Conservation (phyloP, 2,113 vertebrate species). For the Hyperopisus bebe region DNA sequence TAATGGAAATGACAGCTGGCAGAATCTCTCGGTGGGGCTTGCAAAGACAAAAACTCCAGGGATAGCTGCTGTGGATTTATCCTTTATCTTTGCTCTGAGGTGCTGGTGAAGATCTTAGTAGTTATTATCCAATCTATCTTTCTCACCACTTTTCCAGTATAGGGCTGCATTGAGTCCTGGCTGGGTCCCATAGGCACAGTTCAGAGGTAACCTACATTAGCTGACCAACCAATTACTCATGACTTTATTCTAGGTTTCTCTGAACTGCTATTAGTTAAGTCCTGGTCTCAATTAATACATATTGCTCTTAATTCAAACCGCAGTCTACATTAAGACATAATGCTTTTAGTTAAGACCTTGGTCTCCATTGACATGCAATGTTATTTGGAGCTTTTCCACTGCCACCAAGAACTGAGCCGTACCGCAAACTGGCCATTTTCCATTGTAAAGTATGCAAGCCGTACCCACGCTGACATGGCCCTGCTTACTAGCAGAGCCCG, state of each 20-base stretch:
- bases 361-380: slow-evolving; percentile 14
- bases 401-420: background rate
- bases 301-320: background rate
- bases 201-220: background rate
- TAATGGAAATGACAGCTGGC: background rate
- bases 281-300: background rate
- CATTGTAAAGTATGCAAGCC: background rate
- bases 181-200: background rate
- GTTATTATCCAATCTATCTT: background rate
- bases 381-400: slow-evolving; percentile 27
- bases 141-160: background rate
- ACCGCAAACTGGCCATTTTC: background rate
- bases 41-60: background rate
- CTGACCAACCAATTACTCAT: background rate
- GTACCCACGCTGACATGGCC: background rate
- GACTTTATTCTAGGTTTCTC: background rate
- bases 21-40: background rate
- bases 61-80: background rate
- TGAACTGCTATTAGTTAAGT: background rate
- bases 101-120: background rate
- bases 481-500: background rate
- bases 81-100: background rate
- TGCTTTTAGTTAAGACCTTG: background rate
- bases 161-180: background rate
- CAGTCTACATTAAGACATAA: background rate